Percentiles rank a stretch among this genome's conserved stretches.
Evolutionary conservation across 2,797 vertebrate species (phyloP).

Genomic region (Rhynchotus rufescens): DNA sequence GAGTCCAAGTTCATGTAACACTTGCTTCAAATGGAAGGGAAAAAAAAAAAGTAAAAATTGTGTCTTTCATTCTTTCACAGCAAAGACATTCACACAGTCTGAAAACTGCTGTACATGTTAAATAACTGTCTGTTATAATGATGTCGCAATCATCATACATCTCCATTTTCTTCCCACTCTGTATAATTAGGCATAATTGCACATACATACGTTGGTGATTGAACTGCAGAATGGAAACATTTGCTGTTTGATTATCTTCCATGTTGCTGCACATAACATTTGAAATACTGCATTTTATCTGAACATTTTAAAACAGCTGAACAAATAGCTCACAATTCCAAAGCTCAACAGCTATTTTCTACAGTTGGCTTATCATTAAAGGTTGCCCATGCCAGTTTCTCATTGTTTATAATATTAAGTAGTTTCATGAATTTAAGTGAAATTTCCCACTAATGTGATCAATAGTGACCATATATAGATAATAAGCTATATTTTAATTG

Average conservation of each 20-base stretch:
- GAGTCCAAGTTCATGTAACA: not conserved
- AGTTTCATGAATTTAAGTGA: constrained; percentile 18
- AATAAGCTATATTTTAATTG: constrained; percentile 50
- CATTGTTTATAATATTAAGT: not conserved
- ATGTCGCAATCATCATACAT: not conserved
- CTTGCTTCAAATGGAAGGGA: not conserved
- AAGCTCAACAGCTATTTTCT: not conserved
- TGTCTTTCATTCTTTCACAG: not conserved
- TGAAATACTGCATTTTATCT: not conserved
- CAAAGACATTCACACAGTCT: not conserved
- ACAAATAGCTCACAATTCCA: not conserved
- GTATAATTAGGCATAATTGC: constrained; percentile 9
- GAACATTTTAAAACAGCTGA: not conserved
- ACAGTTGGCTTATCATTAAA: not conserved
- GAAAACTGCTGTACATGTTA: not conserved
- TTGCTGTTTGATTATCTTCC: not conserved
- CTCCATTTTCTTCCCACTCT: not conserved
- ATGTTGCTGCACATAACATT: not conserved
- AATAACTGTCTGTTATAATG: not conserved
- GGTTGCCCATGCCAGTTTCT: not conserved
- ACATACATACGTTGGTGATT: not conserved
- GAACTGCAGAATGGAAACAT: not conserved
- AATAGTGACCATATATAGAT: not conserved
- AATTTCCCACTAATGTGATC: constrained; percentile 1
- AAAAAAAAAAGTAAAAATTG: not conserved